Conservation (phyloP, 2,797 vertebrate species). For the Clarias pachynema region DNA sequence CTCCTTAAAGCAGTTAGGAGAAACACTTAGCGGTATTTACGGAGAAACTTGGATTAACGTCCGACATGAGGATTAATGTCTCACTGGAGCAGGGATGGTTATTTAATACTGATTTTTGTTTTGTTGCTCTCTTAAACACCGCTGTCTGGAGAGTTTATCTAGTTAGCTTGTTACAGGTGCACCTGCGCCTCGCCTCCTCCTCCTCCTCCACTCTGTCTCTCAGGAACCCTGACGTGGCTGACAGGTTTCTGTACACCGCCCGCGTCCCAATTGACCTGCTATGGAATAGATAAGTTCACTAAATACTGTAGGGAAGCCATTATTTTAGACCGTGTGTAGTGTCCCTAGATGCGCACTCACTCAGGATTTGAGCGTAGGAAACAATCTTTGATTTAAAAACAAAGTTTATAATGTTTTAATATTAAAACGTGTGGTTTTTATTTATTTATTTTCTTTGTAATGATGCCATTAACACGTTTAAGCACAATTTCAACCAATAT, state of each 20-base stretch:
- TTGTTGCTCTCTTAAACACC: not conserved
- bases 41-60: constrained; percentile 24
- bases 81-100: not conserved
- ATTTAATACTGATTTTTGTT: constrained; percentile 4
- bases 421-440: not conserved
- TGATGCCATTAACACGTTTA: not conserved
- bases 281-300: not conserved
- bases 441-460: not conserved
- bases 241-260: not conserved
- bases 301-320: not conserved
- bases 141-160: constrained; percentile 7
- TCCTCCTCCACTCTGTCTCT: not conserved
- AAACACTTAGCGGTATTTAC: not conserved
- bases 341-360: not conserved
- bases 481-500: not conserved
- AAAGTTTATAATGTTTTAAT: not conserved
- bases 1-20: not conserved
- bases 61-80: constrained; percentile 11
- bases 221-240: not conserved
- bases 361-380: not conserved
- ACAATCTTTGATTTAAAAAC: not conserved
- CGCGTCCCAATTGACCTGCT: not conserved
- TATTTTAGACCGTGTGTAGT: not conserved
- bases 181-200: constrained; percentile 12
- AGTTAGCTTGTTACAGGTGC: constrained; percentile 8